phyloP scores from a whole-genome alignment of 2,113 vertebrate genomes.

The Cairina moschata region DNA sequence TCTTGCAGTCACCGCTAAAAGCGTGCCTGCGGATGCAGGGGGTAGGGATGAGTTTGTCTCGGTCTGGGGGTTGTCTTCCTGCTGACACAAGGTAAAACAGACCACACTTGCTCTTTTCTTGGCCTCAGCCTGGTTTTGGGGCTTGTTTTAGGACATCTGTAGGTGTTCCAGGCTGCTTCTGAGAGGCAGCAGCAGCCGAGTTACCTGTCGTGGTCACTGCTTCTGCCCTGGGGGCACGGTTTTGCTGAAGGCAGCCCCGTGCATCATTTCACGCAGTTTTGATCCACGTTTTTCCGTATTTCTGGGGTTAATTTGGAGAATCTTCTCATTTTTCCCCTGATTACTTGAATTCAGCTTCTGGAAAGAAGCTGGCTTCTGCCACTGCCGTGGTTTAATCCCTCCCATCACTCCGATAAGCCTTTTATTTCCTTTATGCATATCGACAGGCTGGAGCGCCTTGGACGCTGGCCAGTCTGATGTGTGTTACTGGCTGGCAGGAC shows the following conservation, averaged over 20 bases:
- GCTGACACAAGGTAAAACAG: neutral
- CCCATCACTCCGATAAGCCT: neutral
- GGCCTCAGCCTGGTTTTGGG: neutral
- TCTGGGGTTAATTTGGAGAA: neutral
- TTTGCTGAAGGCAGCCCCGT: neutral
- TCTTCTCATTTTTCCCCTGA: constrained; percentile 17
- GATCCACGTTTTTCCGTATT: neutral
- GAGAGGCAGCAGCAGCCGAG: neutral
- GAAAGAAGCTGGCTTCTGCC: neutral
- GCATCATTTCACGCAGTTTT: neutral
- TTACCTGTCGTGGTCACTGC: neutral
- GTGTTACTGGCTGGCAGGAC: neutral
- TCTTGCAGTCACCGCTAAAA: neutral
- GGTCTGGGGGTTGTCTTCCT: neutral
- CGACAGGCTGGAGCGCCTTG: constrained; percentile 10
- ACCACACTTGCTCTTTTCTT: neutral
- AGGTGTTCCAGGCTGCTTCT: neutral
- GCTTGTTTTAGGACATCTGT: neutral
- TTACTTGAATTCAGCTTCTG: neutral
- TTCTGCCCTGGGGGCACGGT: neutral
- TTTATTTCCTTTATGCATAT: neutral
- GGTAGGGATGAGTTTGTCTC: accelerated
- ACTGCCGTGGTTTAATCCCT: neutral
- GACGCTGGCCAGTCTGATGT: neutral
- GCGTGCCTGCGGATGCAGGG: neutral